A percentile compares a stretch with the other conserved stretches of the same genome.
phyloP scores from a whole-genome alignment of 2,888 invertebrate genomes.

The Drosophila affinis region DNA sequence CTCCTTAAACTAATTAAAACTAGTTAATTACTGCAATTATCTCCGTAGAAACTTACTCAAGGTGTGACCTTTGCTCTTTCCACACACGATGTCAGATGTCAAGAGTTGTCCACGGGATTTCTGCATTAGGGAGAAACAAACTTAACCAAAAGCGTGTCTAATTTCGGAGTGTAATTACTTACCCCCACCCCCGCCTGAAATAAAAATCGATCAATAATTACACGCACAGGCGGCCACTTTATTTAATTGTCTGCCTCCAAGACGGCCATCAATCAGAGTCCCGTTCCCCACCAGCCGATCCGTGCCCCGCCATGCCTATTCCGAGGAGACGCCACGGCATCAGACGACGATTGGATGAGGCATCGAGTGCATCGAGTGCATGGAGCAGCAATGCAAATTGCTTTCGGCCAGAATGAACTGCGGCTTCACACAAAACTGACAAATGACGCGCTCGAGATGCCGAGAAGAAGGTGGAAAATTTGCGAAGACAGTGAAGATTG shows the following conservation, averaged over 20 bases:
- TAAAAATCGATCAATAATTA: slow-evolving; percentile 48
- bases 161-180: slow-evolving; percentile 45
- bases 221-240: slow-evolving; percentile 36
- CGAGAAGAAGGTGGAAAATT: slow-evolving; percentile 16
- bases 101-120: slow-evolving; percentile 11
- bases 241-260: slow-evolving; percentile 46
- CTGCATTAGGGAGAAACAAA: slow-evolving; percentile 10
- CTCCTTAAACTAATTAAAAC: slow-evolving; percentile 34
- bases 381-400: slow-evolving; percentile 55
- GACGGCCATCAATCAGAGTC: slow-evolving; percentile 55
- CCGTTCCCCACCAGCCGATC: slow-evolving; percentile 27
- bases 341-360: slow-evolving; percentile 34
- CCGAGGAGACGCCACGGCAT: neutral
- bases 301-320: neutral
- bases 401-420: slow-evolving; percentile 40
- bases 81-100: slow-evolving; percentile 35
- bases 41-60: slow-evolving; percentile 26
- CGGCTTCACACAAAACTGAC: slow-evolving; percentile 77
- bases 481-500: neutral
- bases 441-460: slow-evolving; percentile 52
- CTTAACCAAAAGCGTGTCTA: slow-evolving; percentile 12
- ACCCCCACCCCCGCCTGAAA: neutral
- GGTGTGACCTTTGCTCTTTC: slow-evolving; percentile 27
- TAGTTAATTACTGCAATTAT: slow-evolving; percentile 41
- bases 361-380: slow-evolving; percentile 22